Evolutionary conservation across 2,797 vertebrate species (phyloP), one percentile per base, ranked within the genome.

Genomic region (Hafferia zeledoni): DNA sequence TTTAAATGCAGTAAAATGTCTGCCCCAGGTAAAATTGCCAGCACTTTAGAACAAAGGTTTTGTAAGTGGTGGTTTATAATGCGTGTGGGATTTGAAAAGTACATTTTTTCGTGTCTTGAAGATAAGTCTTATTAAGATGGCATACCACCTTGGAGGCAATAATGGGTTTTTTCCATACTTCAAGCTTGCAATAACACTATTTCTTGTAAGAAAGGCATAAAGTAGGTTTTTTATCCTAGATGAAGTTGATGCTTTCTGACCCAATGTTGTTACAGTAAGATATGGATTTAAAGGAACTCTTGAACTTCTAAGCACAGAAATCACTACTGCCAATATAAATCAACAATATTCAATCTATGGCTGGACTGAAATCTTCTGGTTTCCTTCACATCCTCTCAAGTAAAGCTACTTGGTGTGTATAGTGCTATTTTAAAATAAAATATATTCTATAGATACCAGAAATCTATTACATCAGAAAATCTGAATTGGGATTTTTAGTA

Each of bases 31-130:
- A 98, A 97, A 97, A 98, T 53, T 96, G 95, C 89, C 92, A 93
- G 92, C 76, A 95, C 94, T 98, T 98, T 93, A 97, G 94, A 97
- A 96, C 97, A 97, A 98, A 98, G 96, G 95, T 93, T 98, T 97
- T 63, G 19, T 95, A 97, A 97, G 94, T 96, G 77, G 90, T 95
- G 87, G 94, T 98, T 98, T 98, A 98, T 97, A 97, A 97, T 77
- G 74, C 96, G 88, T 86, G 90, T 96, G 98, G 96, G 96, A 97
- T 96, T 98, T 96, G 88, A 96, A 96, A 98, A 97, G 95, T 94
- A 95, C 96, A 95, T 97, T 97, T 97, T 96, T 97, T 81, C 90
- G 90, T 97, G 93, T 97, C 97, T 97, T 71, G 83, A 94, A 97
- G 96, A 98, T 95, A 94, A 95, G 94, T 95, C 96, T 97, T 98